Percentiles rank a stretch among this genome's conserved stretches.
Evolutionary conservation across 2,888 invertebrate genomes (phyloP).

Genomic region (Trichopria drosophilae): DNA sequence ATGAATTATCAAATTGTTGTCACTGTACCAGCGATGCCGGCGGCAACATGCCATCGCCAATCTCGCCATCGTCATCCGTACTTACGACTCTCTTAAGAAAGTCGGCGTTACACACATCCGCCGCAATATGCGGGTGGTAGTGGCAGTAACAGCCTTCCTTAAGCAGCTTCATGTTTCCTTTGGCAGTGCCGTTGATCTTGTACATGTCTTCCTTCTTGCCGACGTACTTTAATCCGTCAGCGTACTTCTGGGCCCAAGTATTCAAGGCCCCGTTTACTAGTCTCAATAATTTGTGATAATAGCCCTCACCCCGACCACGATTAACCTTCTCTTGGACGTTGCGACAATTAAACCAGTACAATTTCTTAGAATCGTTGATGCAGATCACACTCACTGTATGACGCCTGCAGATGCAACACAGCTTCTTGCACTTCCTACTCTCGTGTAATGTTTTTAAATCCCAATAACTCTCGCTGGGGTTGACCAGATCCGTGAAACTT

Average conservation of each 20-base stretch:
- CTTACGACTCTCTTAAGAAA: slow-evolving; percentile 81
- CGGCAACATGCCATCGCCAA: slow-evolving; percentile 31
- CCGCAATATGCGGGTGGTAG: slow-evolving; percentile 82
- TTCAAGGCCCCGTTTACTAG: slow-evolving; percentile 51
- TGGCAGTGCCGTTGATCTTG: slow-evolving; percentile 54
- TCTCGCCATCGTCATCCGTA: slow-evolving; percentile 33
- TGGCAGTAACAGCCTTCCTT: slow-evolving; percentile 62
- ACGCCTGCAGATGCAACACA: slow-evolving; percentile 52
- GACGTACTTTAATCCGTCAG: slow-evolving; percentile 48
- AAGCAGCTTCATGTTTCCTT: slow-evolving; percentile 55
- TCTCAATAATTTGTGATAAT: slow-evolving; percentile 52
- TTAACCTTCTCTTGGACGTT: slow-evolving; percentile 54
- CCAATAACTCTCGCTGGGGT: slow-evolving; percentile 48
- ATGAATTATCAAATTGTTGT: too few species aligned
- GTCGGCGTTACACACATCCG: slow-evolving; percentile 84
- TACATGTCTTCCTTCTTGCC: slow-evolving; percentile 52
- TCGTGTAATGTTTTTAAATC: slow-evolving; percentile 50
- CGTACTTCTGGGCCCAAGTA: slow-evolving; percentile 52
- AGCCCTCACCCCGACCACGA: slow-evolving; percentile 51
- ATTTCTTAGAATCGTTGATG: slow-evolving; percentile 52
- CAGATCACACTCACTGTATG: slow-evolving; percentile 56
- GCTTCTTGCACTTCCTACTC: slow-evolving; percentile 50
- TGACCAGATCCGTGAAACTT: slow-evolving; percentile 51
- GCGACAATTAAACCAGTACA: slow-evolving; percentile 55
- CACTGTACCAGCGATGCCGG: slow-evolving; percentile 29